Conservation (phyloP, 2,113 vertebrate species). For the Corythornis madagascariensis region DNA sequence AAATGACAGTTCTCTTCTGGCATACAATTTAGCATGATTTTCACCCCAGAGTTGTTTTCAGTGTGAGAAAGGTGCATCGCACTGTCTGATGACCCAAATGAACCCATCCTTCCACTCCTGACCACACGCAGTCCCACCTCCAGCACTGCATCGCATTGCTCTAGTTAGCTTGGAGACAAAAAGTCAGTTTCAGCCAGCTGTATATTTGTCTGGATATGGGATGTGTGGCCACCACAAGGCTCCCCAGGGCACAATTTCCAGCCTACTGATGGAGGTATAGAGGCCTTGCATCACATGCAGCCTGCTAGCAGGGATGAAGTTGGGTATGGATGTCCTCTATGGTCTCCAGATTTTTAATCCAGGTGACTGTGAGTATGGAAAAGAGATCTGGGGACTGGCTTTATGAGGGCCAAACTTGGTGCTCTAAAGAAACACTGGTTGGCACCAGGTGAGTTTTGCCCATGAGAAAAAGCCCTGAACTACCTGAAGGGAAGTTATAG, state of each 20-base stretch:
- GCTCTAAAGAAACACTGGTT: neutral
- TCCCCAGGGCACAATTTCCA: neutral
- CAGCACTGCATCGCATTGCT: neutral
- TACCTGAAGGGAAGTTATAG: too few species aligned
- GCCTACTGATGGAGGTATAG: neutral
- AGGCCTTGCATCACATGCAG: neutral
- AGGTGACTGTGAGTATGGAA: neutral
- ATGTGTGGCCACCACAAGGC: neutral
- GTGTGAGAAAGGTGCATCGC: neutral
- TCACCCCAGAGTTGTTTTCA: constrained; percentile 14
- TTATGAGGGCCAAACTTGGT: neutral
- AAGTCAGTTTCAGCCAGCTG: neutral
- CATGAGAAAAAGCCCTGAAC: neutral
- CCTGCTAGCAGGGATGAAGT: neutral
- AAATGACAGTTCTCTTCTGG: neutral
- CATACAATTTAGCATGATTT: constrained; percentile 18
- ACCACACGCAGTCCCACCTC: neutral
- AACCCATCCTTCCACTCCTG: neutral
- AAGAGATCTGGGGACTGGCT: neutral
- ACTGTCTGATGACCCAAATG: constrained; percentile 27
- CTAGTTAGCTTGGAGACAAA: constrained; percentile 4
- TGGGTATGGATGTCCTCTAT: neutral
- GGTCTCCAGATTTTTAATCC: neutral
- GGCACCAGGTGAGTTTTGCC: neutral
- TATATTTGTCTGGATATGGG: neutral